Percentiles rank a stretch among this genome's conserved stretches.
phyloP scores from a whole-genome alignment of 2,888 invertebrate species.

The Scrobipalpa costella region DNA sequence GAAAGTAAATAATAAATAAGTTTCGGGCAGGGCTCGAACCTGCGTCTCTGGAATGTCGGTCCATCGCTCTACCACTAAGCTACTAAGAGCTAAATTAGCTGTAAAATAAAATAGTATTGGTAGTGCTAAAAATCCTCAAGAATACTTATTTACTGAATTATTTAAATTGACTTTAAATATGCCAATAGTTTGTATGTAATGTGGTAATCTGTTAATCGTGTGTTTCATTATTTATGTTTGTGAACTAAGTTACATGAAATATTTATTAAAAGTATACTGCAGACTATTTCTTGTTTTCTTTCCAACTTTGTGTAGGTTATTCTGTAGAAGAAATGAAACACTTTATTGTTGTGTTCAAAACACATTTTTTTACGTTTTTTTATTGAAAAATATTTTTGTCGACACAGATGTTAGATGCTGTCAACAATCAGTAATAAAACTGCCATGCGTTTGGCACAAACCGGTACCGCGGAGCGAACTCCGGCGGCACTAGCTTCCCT shows the following conservation, averaged over 20 bases:
- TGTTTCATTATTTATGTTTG: neutral
- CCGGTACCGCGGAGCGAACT: slow-evolving; percentile 38
- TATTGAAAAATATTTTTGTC: slow-evolving; percentile 75
- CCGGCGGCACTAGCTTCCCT: slow-evolving; percentile 24
- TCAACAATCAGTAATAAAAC: slow-evolving; percentile 51
- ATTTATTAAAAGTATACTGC: neutral
- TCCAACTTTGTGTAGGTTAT: neutral
- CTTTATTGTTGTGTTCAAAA: slow-evolving; percentile 77
- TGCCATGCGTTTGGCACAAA: slow-evolving; percentile 62
- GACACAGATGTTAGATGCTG: slow-evolving; percentile 69
- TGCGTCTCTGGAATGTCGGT: too few relatives aligned
- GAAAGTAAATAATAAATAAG: too few relatives aligned
- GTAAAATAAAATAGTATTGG: neutral
- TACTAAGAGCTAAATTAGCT: too few relatives aligned
- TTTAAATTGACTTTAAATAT: too few relatives aligned
- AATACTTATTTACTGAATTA: too few relatives aligned
- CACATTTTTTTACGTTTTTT: slow-evolving; percentile 76
- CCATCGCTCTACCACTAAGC: too few relatives aligned
- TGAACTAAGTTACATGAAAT: neutral
- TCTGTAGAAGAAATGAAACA: slow-evolving; percentile 54
- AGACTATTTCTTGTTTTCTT: neutral
- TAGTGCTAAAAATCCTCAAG: too few relatives aligned
- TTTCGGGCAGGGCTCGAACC: too few relatives aligned
- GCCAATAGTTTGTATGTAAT: neutral
- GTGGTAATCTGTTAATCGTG: neutral